Evolutionary conservation across 1,140 invertebrate species (phyloP).

Genomic region (Drosophila repleta): DNA sequence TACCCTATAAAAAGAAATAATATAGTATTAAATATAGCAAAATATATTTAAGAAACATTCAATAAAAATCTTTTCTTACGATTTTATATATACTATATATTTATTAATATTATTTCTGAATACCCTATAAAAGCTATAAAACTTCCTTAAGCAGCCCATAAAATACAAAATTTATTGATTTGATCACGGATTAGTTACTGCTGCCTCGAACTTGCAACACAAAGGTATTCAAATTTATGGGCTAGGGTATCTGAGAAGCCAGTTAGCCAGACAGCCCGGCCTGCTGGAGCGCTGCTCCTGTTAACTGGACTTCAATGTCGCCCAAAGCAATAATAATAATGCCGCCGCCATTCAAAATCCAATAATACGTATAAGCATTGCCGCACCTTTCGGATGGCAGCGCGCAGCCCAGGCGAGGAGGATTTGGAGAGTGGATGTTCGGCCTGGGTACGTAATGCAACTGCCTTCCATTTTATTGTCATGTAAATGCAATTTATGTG

Average conservation of each 20-base stretch:
- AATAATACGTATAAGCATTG: slow-evolving; percentile 33
- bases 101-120: no score
- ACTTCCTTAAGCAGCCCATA: no score
- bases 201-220: neutral
- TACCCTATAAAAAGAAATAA: neutral
- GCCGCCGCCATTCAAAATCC: slow-evolving; percentile 39
- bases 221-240: slow-evolving; percentile 19
- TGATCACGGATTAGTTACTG: neutral
- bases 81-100: no score
- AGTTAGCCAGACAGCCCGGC: slow-evolving; percentile 15
- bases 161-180: no score
- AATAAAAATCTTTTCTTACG: no score
- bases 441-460: slow-evolving; percentile 20
- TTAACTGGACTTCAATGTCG: slow-evolving; percentile 27
- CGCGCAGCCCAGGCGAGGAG: neutral
- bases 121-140: no score
- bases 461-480: slow-evolving; percentile 61
- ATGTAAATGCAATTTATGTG: slow-evolving; percentile 66
- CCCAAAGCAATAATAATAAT: slow-evolving; percentile 39
- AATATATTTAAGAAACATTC: no score
- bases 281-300: neutral
- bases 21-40: no score
- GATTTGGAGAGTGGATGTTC: slow-evolving; percentile 3
- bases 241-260: slow-evolving; percentile 18
- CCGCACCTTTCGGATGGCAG: slow-evolving; percentile 39